A percentile compares a stretch with the other conserved stretches of the same genome.
Evolutionary conservation across 2,888 invertebrate species (phyloP).

Genomic region (Tetrapedia diversipes): DNA sequence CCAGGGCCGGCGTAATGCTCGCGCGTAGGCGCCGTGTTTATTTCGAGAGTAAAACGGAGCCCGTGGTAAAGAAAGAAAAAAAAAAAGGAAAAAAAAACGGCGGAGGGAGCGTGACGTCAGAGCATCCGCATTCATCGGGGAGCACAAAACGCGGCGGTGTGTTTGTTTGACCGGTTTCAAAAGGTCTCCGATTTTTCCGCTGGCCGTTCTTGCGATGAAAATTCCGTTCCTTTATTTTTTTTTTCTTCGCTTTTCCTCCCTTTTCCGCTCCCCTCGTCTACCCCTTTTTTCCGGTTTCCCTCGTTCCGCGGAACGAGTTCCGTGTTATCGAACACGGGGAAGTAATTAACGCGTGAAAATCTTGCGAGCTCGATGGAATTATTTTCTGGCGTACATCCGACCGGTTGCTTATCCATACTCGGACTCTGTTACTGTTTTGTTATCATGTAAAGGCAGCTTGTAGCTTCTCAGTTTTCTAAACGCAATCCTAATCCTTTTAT

Average conservation of each 20-base stretch:
- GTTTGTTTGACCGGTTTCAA: slow-evolving; percentile 41
- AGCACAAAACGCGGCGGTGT: slow-evolving; percentile 39
- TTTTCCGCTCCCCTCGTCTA: not conserved
- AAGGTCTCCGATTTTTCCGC: slow-evolving; percentile 35
- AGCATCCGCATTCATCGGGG: slow-evolving; percentile 42
- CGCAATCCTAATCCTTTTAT: too few relatives aligned
- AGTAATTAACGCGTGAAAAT: slow-evolving; percentile 21
- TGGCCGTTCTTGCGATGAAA: slow-evolving; percentile 21
- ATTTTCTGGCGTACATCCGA: too few relatives aligned
- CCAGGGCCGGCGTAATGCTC: slow-evolving; percentile 37
- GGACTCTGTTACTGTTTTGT: too few relatives aligned
- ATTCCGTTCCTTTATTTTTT: not conserved
- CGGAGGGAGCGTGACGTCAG: slow-evolving; percentile 43
- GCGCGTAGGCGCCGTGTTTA: slow-evolving; percentile 35
- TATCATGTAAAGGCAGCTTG: too few relatives aligned
- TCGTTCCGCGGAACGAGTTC: not conserved
- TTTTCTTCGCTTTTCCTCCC: not conserved
- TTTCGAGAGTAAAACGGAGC: slow-evolving; percentile 30
- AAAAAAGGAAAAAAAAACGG: too few relatives aligned
- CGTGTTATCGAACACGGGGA: slow-evolving; percentile 11
- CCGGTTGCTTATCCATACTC: too few relatives aligned
- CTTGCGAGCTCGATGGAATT: not conserved
- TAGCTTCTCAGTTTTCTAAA: too few relatives aligned
- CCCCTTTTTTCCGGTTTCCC: not conserved
- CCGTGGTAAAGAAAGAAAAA: too few relatives aligned